phyloP scores from a whole-genome alignment of 2,113 vertebrate genomes.

The Clarias gariepinus region DNA sequence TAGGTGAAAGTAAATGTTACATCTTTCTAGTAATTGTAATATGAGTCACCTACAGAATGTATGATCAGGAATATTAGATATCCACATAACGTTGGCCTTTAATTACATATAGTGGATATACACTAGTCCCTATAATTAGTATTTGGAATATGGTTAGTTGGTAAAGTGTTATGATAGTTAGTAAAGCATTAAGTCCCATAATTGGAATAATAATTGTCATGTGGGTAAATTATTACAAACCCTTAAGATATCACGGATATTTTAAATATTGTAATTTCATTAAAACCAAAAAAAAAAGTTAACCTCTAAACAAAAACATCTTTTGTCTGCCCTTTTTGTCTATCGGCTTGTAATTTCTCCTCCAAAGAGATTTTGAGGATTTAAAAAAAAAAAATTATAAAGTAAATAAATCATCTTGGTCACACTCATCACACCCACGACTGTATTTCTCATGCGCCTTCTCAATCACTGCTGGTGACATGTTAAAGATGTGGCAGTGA shows the following conservation, averaged over 20 bases:
- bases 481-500: not conserved
- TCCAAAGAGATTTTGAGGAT: not conserved
- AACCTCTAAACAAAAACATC: not conserved
- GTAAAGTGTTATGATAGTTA: not conserved
- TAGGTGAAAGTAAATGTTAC: constrained; percentile 2
- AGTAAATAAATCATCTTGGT: not conserved
- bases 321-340: not conserved
- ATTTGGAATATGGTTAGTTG: not conserved
- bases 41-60: not conserved
- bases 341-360: not conserved
- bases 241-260: too few relatives aligned
- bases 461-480: not conserved
- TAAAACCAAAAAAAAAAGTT: not conserved
- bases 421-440: not conserved
- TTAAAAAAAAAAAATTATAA: not conserved
- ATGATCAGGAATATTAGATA: not conserved
- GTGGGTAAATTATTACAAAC: not conserved
- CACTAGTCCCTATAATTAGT: not conserved
- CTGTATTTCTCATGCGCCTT: not conserved
- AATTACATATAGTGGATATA: not conserved
- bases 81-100: not conserved
- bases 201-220: not conserved
- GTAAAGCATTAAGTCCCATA: not conserved
- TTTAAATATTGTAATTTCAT: not conserved
- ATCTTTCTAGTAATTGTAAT: not conserved